Evolutionary conservation across 2,797 vertebrate genomes (phyloP).

Genomic region (Cynodonichthys magdalenae): DNA sequence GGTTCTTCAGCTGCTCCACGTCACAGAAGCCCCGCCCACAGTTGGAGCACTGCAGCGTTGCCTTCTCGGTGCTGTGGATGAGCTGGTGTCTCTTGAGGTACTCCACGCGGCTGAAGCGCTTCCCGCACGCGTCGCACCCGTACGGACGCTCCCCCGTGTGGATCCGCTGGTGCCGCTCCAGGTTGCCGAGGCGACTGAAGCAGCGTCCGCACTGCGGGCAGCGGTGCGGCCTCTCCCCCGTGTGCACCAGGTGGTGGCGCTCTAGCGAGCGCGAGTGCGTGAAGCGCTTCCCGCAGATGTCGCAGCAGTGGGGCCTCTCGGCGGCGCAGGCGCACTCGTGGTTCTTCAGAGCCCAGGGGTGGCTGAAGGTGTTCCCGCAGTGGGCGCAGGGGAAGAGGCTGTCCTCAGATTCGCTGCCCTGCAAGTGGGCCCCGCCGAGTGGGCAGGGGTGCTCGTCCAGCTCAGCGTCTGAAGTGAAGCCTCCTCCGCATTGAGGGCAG

Average conservation of each 20-base stretch:
- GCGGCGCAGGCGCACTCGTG: slow-evolving; percentile 91
- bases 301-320: slow-evolving; percentile 92
- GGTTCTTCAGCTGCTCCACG: slow-evolving; percentile 79
- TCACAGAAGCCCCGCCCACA: slow-evolving; percentile 76
- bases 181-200: slow-evolving; percentile 94
- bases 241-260: slow-evolving; percentile 97
- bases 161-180: slow-evolving; percentile 94
- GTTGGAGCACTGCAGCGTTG: slow-evolving; percentile 73
- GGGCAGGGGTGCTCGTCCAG: slow-evolving; percentile 82
- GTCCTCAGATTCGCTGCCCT: slow-evolving; percentile 86
- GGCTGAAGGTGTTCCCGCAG: slow-evolving; percentile 91
- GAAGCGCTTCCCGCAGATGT: slow-evolving; percentile 94
- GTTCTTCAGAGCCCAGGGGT: slow-evolving; percentile 92
- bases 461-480: slow-evolving; percentile 74
- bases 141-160: slow-evolving; percentile 93
- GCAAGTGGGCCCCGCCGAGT: slow-evolving; percentile 83
- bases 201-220: slow-evolving; percentile 95
- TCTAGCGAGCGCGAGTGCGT: slow-evolving; percentile 95
- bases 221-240: slow-evolving; percentile 88
- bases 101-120: slow-evolving; percentile 89
- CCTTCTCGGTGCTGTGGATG: slow-evolving; percentile 79
- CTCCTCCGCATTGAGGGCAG: slow-evolving; percentile 81
- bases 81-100: slow-evolving; percentile 86
- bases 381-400: slow-evolving; percentile 88
- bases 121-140: slow-evolving; percentile 90